Percentiles rank a stretch among this genome's conserved stretches.
phyloP scores from a whole-genome alignment of 2,888 invertebrate genomes.

The Microchrysa polita region DNA sequence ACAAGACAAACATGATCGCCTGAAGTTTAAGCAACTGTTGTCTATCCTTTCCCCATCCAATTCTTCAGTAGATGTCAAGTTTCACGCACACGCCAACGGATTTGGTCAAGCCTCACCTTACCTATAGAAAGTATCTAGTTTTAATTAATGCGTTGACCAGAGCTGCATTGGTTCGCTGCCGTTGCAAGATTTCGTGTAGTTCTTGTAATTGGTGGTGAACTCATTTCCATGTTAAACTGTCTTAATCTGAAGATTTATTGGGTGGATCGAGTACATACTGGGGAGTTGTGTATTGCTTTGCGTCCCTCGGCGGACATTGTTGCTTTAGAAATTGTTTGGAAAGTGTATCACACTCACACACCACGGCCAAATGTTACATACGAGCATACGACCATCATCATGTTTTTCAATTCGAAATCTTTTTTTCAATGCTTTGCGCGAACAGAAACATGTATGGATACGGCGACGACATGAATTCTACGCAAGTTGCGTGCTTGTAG shows the following conservation, averaged over 20 bases:
- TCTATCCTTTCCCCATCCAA: neutral
- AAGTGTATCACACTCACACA: constrained; percentile 21
- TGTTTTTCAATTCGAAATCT: constrained; percentile 32
- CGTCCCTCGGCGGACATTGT: neutral
- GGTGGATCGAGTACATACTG: constrained; percentile 25
- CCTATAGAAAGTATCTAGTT: constrained; percentile 36
- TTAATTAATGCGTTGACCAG: constrained; percentile 20
- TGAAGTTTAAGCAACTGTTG: too few species aligned
- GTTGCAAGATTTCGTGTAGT: constrained; percentile 27
- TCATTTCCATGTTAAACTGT: constrained; percentile 53
- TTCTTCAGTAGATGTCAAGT: constrained; percentile 5
- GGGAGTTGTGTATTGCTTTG: neutral
- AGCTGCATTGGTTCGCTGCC: neutral
- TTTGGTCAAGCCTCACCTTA: constrained; percentile 10
- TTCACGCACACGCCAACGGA: constrained; percentile 36
- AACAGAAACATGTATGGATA: too few species aligned
- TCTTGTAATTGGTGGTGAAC: constrained; percentile 47
- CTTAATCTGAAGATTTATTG: constrained; percentile 43
- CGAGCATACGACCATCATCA: too few species aligned
- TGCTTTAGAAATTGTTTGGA: constrained; percentile 32
- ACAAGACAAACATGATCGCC: too few species aligned
- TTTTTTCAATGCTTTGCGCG: neutral
- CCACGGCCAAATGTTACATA: constrained; percentile 21
- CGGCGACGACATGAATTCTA: neutral
- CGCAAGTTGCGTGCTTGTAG: constrained; percentile 19